phyloP scores from a whole-genome alignment of 1,140 invertebrate species.

The Bombus waltoni region DNA sequence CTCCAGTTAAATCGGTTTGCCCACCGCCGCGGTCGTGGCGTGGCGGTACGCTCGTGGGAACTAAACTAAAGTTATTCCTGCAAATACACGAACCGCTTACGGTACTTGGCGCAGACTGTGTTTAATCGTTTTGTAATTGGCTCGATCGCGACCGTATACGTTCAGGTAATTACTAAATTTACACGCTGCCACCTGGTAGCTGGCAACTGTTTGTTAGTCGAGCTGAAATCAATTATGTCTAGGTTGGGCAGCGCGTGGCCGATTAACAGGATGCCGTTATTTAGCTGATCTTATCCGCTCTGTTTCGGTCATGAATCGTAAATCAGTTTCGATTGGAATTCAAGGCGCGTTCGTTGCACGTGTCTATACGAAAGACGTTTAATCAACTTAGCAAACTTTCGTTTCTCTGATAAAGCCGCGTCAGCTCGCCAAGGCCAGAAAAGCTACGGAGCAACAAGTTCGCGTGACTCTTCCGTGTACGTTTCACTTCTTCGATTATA shows the following conservation, averaged over 20 bases:
- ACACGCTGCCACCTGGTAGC: neutral
- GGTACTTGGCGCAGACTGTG: neutral
- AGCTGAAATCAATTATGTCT: neutral
- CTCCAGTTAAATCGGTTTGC: neutral
- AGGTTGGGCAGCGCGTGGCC: no score
- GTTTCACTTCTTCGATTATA: neutral
- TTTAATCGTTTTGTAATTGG: constrained; percentile 13
- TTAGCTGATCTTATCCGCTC: neutral
- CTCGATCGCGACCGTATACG: neutral
- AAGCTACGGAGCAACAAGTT: neutral
- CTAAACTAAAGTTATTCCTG: constrained; percentile 8
- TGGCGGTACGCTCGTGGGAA: neutral
- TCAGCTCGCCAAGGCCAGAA: no score
- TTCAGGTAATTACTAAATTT: neutral
- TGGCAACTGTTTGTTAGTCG: neutral
- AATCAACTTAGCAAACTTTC: constrained; percentile 17
- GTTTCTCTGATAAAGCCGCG: neutral
- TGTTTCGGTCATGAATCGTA: neutral
- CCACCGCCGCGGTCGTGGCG: no score
- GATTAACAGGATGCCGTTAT: constrained; percentile 1
- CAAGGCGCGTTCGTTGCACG: neutral
- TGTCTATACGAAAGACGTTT: neutral
- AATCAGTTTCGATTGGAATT: constrained; percentile 3
- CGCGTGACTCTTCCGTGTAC: neutral
- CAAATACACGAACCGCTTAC: neutral